Evolutionary conservation across 2,113 vertebrate genomes (phyloP), one percentile per base, ranked within the genome.

Genomic region (Lipotes vexillifer): DNA sequence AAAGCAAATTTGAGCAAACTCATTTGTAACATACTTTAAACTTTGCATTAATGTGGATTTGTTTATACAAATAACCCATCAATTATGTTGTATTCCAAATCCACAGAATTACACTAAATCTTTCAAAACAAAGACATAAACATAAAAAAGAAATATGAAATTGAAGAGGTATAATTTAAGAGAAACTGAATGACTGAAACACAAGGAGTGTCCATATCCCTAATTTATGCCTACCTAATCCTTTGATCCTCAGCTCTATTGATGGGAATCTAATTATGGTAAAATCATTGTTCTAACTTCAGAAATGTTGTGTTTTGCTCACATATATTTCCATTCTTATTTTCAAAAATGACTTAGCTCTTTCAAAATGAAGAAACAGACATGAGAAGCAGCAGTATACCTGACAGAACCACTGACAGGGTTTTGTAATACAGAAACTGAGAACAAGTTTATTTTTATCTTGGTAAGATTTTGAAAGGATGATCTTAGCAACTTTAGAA

Each of bases 1-100:
- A 85, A 86, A 97, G 78, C 78, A 96, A 92, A 94, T 97, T 68
- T 83, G 17, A 83, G 86, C 38, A 93, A 92, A 84, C 9, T 94
- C 68, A 97, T 95, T 89, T 90, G 57, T 68, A 93, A 89, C 20
- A 69, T 86, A 90, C 82, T 96, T 91, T 88, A 92, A 83, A 93
- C 72, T 97, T 95, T 87, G 65, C 74, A 95, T 86, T 91, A 85
- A 77, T 91, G 68, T 84, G 46, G 41, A 80, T 89, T 92, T 95
- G 69, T 90, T 97, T 96, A 90, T 74, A 96, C 69, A 95, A 92
- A 97, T 97, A 94, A 89, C 57, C 57, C 63, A 96, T 95, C 78
- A 96, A 91, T 88, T 97, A 96, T 87, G 8, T 46, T 93, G 49
- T 90, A 83, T 93, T 94, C 68, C 11, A 93, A 41, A 94, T 91